phyloP scores from a whole-genome alignment of 2,113 vertebrate genomes.

The Reinhardtius hippoglossoides region DNA sequence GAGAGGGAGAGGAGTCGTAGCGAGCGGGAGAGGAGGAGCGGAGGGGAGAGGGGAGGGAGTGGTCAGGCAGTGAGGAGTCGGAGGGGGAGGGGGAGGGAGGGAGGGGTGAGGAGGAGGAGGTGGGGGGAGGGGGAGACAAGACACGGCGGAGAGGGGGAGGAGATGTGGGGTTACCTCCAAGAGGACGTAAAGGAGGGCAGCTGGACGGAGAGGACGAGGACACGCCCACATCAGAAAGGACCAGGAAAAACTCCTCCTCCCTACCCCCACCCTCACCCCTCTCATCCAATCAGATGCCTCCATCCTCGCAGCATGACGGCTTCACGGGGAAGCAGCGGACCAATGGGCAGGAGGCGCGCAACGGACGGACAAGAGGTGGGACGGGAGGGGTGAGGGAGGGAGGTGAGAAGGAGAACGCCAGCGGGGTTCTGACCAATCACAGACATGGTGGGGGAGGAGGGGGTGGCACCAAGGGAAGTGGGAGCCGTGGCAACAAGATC shows the following conservation, averaged over 20 bases:
- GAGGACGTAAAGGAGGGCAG: constrained; percentile 63
- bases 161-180: constrained; percentile 51
- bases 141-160: constrained; percentile 59
- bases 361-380: constrained; percentile 76
- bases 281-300: constrained; percentile 80
- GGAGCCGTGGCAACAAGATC: constrained; percentile 73
- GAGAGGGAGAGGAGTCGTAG: constrained; percentile 68
- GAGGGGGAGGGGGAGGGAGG: constrained; percentile 78
- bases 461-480: constrained; percentile 60
- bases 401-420: constrained; percentile 81
- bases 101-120: constrained; percentile 67
- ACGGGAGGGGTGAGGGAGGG: constrained; percentile 50
- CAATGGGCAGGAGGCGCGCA: constrained; percentile 82
- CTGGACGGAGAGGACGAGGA: constrained; percentile 76
- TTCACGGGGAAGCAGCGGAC: constrained; percentile 74
- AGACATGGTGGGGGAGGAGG: constrained; percentile 67
- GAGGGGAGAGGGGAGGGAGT: constrained; percentile 72
- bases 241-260: constrained; percentile 68
- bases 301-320: constrained; percentile 62
- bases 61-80: constrained; percentile 85
- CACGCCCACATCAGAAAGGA: constrained; percentile 53
- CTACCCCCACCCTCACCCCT: constrained; percentile 79
- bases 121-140: constrained; percentile 51
- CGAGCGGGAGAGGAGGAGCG: constrained; percentile 69
- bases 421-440: constrained; percentile 73